Conservation (phyloP, 2,113 vertebrate genomes). For the Hippocampus guttulatus region DNA sequence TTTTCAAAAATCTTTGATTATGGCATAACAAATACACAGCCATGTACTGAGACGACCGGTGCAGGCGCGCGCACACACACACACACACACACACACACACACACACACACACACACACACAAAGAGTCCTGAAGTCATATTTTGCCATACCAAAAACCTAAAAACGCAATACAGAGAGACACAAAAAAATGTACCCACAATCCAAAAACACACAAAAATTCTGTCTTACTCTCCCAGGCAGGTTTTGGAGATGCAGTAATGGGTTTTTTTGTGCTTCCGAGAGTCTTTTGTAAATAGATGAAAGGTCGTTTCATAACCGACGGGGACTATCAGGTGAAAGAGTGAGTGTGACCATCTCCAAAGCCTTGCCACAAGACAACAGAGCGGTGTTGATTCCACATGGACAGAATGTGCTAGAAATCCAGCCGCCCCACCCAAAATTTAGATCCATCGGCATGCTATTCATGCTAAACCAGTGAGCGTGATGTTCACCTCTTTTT, state of each 20-base stretch:
- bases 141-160: too few relatives aligned
- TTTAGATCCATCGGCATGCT: not conserved
- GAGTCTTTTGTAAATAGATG: slow-evolving; percentile 58
- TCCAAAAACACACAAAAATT: slow-evolving; percentile 15
- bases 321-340: slow-evolving; percentile 46
- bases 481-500: slow-evolving; percentile 61
- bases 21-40: too few relatives aligned
- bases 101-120: too few relatives aligned
- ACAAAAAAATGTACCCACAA: not conserved
- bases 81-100: too few relatives aligned
- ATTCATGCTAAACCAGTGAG: not conserved
- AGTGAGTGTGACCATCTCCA: not conserved
- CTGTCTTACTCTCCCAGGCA: slow-evolving; percentile 20
- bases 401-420: too few relatives aligned
- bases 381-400: not conserved
- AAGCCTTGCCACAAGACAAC: not conserved
- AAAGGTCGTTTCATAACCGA: slow-evolving; percentile 47
- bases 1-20: too few relatives aligned
- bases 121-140: too few relatives aligned
- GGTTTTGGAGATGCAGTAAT: slow-evolving; percentile 28
- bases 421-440: too few relatives aligned
- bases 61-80: too few relatives aligned
- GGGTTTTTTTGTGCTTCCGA: slow-evolving; percentile 45
- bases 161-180: too few relatives aligned
- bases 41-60: too few relatives aligned